Evolutionary conservation across 1,140 invertebrate genomes (phyloP).

Genomic region (Pollicipes pollicipes): DNA sequence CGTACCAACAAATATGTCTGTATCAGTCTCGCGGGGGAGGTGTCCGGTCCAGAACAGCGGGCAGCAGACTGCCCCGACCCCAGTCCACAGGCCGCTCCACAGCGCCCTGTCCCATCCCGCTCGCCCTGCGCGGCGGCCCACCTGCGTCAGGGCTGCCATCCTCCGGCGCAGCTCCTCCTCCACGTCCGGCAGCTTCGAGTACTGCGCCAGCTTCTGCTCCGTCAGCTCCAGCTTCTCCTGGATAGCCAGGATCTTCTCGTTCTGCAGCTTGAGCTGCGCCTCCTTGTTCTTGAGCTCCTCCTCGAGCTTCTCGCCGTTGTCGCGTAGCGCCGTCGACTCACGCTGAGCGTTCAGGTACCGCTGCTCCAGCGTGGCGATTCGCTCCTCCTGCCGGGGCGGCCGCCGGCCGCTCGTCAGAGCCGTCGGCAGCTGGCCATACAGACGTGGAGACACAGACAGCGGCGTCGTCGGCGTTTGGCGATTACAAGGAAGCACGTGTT

Average conservation of each 20-base stretch:
- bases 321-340: slow-evolving; percentile 90
- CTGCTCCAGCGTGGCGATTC: slow-evolving; percentile 70
- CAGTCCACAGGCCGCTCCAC: too few relatives aligned
- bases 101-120: slow-evolving; percentile 43
- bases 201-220: slow-evolving; percentile 86
- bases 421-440: too few relatives aligned
- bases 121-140: slow-evolving; percentile 7
- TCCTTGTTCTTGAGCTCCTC: slow-evolving; percentile 92
- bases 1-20: not conserved
- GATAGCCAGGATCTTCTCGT: slow-evolving; percentile 86
- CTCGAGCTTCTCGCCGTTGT: slow-evolving; percentile 95
- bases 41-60: too few relatives aligned
- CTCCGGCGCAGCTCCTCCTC: slow-evolving; percentile 89
- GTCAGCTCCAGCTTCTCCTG: slow-evolving; percentile 92
- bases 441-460: too few relatives aligned
- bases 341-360: slow-evolving; percentile 79
- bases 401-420: too few relatives aligned
- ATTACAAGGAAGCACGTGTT: too few relatives aligned
- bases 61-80: too few relatives aligned
- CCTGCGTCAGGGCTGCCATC: slow-evolving; percentile 84
- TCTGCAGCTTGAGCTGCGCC: slow-evolving; percentile 69
- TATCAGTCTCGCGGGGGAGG: too few relatives aligned
- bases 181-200: slow-evolving; percentile 84
- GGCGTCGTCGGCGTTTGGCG: too few relatives aligned
- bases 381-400: slow-evolving; percentile 40